Conservation (phyloP, 2,113 vertebrate species). For the Leucoraja erinaceus region DNA sequence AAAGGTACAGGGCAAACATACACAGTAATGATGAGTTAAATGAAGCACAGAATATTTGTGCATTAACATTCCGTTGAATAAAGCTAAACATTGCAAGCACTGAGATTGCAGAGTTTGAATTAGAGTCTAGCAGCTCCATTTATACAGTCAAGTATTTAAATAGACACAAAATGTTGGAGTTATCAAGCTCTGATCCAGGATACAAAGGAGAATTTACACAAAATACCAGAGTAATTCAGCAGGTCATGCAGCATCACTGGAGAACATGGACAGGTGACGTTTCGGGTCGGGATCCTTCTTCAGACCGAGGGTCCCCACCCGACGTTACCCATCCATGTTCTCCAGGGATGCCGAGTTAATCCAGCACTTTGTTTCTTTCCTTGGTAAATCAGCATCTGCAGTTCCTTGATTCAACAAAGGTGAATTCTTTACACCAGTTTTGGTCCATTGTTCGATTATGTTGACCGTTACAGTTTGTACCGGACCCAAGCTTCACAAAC, state of each 20-base stretch:
- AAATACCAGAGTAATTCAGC: no score
- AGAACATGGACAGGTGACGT: no score
- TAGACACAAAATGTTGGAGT: no score
- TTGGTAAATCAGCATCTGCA: no score
- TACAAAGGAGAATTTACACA: not conserved
- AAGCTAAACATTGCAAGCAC: not conserved
- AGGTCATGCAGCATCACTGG: no score
- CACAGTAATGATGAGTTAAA: not conserved
- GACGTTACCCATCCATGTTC: no score
- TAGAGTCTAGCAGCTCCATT: not conserved
- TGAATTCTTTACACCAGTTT: not conserved
- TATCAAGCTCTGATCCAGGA: not conserved
- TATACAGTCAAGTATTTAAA: not conserved
- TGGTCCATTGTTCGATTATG: not conserved
- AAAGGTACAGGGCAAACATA: not conserved
- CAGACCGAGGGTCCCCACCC: no score
- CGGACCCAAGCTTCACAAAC: not conserved
- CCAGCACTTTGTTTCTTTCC: no score
- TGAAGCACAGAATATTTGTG: not conserved
- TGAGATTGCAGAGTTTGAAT: not conserved
- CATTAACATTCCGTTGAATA: not conserved
- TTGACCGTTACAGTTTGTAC: not conserved
- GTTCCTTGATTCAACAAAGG: no score
- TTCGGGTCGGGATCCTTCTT: no score
- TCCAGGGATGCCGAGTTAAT: no score